A percentile compares a stretch with the other conserved stretches of the same genome.
phyloP scores from a whole-genome alignment of 2,113 vertebrate genomes.

The Catagonus wagneri region DNA sequence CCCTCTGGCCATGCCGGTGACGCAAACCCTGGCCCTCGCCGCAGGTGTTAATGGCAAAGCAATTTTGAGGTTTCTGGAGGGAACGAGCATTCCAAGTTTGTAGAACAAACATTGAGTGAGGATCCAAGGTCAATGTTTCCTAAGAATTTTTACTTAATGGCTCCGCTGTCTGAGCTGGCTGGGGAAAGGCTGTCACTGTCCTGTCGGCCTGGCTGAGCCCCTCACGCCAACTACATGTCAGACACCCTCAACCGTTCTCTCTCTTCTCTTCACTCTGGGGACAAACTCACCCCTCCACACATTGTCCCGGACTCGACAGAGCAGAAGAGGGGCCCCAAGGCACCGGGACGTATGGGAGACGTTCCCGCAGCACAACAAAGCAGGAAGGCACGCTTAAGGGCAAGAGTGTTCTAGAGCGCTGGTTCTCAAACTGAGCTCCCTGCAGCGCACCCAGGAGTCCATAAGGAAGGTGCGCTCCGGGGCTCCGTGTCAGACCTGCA shows the following conservation, averaged over 20 bases:
- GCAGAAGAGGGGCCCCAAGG: not conserved
- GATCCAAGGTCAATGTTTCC: constrained; percentile 56
- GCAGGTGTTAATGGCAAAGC: constrained; percentile 58
- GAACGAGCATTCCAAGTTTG: constrained; percentile 13
- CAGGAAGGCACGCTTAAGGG: not conserved
- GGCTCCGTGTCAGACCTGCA: not conserved
- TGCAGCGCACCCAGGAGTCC: not conserved
- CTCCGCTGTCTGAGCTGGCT: not conserved
- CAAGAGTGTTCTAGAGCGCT: not conserved
- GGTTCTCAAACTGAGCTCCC: not conserved
- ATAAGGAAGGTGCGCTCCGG: not conserved
- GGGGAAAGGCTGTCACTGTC: not conserved
- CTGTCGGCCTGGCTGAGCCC: not conserved
- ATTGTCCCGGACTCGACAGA: not conserved
- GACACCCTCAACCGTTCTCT: not conserved
- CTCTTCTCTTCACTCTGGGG: not conserved
- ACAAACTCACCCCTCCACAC: not conserved
- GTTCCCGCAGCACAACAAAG: not conserved
- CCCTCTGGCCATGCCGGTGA: constrained; percentile 4
- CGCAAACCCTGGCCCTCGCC: not conserved
- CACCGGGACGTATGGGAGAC: not conserved
- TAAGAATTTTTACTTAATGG: constrained; percentile 6
- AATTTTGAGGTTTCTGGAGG: constrained; percentile 55
- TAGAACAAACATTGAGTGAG: constrained; percentile 38
- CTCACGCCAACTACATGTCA: not conserved